A percentile compares a stretch with the other conserved stretches of the same genome.
These are phyloP conservation scores for Plagiodera versicolora DNA, from an alignment of 2,888 invertebrate species.

Conservation along the genomic window DNA sequence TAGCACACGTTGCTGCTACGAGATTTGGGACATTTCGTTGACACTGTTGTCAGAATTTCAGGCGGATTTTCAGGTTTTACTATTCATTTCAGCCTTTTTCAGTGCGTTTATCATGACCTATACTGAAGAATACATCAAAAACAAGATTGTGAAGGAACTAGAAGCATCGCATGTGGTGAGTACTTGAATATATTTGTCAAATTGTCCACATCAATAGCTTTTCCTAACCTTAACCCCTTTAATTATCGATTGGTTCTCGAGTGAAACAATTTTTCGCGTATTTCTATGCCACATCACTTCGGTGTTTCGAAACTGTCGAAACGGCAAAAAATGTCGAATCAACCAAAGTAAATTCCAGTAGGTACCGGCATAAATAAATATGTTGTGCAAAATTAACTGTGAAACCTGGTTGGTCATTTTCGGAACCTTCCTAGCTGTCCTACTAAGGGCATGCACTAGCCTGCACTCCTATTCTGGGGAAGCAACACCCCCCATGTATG, in stretches of 20 bases:
- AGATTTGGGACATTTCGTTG: too few relatives aligned
- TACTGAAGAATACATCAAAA: slow-evolving; percentile 66
- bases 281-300: slow-evolving; percentile 33
- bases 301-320: slow-evolving; percentile 9
- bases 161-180: slow-evolving; percentile 73
- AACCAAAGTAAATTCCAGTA: too few relatives aligned
- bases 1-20: too few relatives aligned
- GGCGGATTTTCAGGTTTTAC: too few relatives aligned
- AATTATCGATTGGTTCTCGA: slow-evolving; percentile 15
- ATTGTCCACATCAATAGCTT: too few relatives aligned
- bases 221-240: slow-evolving; percentile 21
- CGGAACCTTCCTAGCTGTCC: slow-evolving; percentile 61
- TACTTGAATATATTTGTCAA: slow-evolving; percentile 46
- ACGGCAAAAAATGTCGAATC: too few relatives aligned
- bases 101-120: slow-evolving; percentile 58
- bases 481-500: slow-evolving; percentile 86
- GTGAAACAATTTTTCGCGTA: neutral
- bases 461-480: slow-evolving; percentile 81
- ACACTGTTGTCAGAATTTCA: too few relatives aligned
- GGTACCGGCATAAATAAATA: slow-evolving; percentile 19
- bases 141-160: slow-evolving; percentile 68
- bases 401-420: slow-evolving; percentile 53
- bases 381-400: slow-evolving; percentile 43
- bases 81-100: too few relatives aligned
- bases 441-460: slow-evolving; percentile 74